Percentiles rank a stretch among this genome's conserved stretches.
phyloP scores from a whole-genome alignment of 2,113 vertebrate species.

The Tachysurus fulvidraco region DNA sequence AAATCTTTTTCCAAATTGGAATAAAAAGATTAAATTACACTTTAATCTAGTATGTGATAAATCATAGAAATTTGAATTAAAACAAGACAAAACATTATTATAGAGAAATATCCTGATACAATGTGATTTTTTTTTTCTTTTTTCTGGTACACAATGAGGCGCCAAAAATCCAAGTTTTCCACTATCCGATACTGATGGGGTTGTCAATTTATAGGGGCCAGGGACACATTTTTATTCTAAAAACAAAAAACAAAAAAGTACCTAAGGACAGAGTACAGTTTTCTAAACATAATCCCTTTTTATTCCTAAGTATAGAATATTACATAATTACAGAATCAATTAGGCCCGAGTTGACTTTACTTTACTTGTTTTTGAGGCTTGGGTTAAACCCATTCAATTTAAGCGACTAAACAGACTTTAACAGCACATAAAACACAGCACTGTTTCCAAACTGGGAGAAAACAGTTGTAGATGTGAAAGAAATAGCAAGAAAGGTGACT shows the following conservation, averaged over 20 bases:
- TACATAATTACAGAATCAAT: no score
- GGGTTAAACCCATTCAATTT: neutral
- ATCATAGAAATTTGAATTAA: neutral
- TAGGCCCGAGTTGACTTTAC: no score
- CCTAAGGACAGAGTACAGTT: neutral
- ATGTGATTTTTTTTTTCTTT: neutral
- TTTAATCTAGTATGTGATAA: neutral
- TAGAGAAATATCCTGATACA: neutral
- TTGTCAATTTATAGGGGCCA: no score
- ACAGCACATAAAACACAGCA: no score
- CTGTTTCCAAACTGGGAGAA: no score
- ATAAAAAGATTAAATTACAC: neutral
- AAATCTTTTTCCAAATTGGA: neutral
- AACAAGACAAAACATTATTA: neutral
- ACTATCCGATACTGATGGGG: neutral
- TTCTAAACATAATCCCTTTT: neutral
- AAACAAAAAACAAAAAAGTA: no score
- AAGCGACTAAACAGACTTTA: neutral
- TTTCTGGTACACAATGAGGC: conserved; percentile 3
- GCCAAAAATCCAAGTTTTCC: neutral
- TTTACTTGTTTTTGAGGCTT: neutral
- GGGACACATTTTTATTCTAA: neutral
- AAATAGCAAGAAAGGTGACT: no score
- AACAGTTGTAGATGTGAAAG: no score
- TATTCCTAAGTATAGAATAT: no score